Base-by-base conservation (phyloP, 1,140 invertebrate genomes). In the Caligus rogercresseyi region DNA sequence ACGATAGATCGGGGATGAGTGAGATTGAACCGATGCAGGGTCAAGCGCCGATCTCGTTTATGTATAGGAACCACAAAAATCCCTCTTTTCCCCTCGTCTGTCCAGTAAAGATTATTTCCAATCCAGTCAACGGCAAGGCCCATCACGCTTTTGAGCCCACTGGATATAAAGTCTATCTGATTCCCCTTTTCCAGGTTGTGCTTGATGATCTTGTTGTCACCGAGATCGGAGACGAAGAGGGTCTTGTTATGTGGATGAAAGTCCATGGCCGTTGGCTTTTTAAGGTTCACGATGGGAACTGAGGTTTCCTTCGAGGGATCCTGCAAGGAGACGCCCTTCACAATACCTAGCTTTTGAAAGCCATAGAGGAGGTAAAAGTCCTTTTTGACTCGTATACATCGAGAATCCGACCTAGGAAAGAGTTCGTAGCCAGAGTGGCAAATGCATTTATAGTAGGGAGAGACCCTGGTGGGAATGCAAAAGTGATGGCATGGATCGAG, bases 71-170 rank as follows among this genome's bases (percentile, higher is more conserved):
- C 77, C 24, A 83, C 82, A 68, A 75, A 78, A 66, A 87, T 79
- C 11, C 74, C 72, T 3, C 77, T 75, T 63, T 78, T 72, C 51
- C 77, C 76, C 69, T 81, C 79, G 72, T 85, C 84, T 52, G 83
- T 82, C 84, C 85, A 91, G 74, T 88, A 92, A 25, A 91, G 68
- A 71, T 89, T 87, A 25, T 80, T 75, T 52, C 80, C 79, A 69
- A 86, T 79, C 83, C 83, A 87, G 72, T 90, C 87, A 31, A 87
- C 77, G 51, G 84, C 83, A 31, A 87, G 69, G 43, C 85, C 81
- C 73, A 82, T 79, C 73, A 80, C 81, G 68, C 76, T 80, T 66
- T 77, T 72, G 2, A 78, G 64, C 16, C 73, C 75, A 65, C 71
- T 69, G 31, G 72, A 73, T 19, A 77, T 68, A 25, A 74, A 71